phyloP scores from a whole-genome alignment of 2,797 vertebrate genomes.

The Cheirogaleus major region DNA sequence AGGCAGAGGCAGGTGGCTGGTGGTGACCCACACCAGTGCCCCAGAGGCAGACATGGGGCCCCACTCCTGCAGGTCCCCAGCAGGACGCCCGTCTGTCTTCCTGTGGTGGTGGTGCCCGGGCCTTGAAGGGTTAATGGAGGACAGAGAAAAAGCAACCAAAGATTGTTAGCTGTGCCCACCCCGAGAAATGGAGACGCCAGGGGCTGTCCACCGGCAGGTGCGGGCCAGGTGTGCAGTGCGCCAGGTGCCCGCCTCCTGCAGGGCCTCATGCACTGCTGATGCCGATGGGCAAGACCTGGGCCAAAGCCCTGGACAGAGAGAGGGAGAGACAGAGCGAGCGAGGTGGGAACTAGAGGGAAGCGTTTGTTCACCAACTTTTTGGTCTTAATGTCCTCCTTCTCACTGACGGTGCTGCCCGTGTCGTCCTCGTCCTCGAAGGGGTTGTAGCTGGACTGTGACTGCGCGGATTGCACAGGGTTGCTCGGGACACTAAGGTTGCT shows the following conservation, averaged over 20 bases:
- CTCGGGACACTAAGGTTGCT: constrained; percentile 93
- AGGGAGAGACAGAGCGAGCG: constrained; percentile 74
- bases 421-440: constrained; percentile 96
- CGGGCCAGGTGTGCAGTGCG: background rate
- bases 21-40: background rate
- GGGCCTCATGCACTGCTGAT: constrained; percentile 77
- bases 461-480: constrained; percentile 90
- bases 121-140: constrained; percentile 5
- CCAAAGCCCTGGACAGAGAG: constrained; percentile 79
- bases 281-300: constrained; percentile 70
- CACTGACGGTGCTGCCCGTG: constrained; percentile 92
- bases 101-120: background rate
- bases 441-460: constrained; percentile 92
- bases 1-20: background rate
- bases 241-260: constrained; percentile 60
- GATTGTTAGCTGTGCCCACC: constrained; percentile 36
- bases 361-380: constrained; percentile 98
- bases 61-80: background rate
- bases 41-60: background rate
- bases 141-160: constrained; percentile 34
- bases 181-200: background rate
- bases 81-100: background rate
- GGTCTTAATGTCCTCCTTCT: constrained; percentile 94
- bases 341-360: constrained; percentile 79
- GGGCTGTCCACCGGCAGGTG: background rate